Evolutionary conservation across 2,797 vertebrate genomes (phyloP).

Genomic region (Adelosebastes latens): DNA sequence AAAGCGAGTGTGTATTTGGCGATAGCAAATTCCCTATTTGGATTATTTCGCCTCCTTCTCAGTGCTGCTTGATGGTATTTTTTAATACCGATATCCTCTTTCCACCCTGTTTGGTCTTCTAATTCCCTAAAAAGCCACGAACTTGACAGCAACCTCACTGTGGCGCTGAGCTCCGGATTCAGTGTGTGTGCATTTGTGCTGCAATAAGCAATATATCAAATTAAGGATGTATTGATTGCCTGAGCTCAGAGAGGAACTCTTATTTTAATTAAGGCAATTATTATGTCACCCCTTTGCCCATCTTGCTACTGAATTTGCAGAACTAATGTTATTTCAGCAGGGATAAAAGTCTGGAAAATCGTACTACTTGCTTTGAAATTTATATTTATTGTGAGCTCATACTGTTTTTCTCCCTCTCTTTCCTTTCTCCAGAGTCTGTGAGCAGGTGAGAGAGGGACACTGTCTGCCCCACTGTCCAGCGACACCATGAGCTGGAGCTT

Average conservation of each 20-base stretch:
- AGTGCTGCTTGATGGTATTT: slow-evolving; percentile 67
- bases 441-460: slow-evolving; percentile 85
- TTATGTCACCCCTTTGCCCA: slow-evolving; percentile 33
- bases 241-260: slow-evolving; percentile 45
- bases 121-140: slow-evolving; percentile 65
- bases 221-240: slow-evolving; percentile 31
- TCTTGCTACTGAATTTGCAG: slow-evolving; percentile 22
- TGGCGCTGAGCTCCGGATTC: slow-evolving; percentile 26
- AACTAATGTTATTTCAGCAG: slow-evolving; percentile 22
- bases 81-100: slow-evolving; percentile 74
- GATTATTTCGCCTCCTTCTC: slow-evolving; percentile 74
- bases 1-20: slow-evolving; percentile 65
- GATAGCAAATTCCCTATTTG: slow-evolving; percentile 75
- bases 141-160: slow-evolving; percentile 60
- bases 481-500: slow-evolving; percentile 99
- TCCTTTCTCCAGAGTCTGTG: slow-evolving; percentile 82
- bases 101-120: slow-evolving; percentile 58
- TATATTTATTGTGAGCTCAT: slow-evolving; percentile 5
- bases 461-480: slow-evolving; percentile 86
- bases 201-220: slow-evolving; percentile 51
- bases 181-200: slow-evolving; percentile 28
- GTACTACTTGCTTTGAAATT: slow-evolving; percentile 6
- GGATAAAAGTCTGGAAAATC: slow-evolving; percentile 22
- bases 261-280: slow-evolving; percentile 55
- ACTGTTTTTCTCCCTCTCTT: neutral